Base-by-base conservation (phyloP, 1,140 invertebrate species). In the Lepidurus apus region DNA sequence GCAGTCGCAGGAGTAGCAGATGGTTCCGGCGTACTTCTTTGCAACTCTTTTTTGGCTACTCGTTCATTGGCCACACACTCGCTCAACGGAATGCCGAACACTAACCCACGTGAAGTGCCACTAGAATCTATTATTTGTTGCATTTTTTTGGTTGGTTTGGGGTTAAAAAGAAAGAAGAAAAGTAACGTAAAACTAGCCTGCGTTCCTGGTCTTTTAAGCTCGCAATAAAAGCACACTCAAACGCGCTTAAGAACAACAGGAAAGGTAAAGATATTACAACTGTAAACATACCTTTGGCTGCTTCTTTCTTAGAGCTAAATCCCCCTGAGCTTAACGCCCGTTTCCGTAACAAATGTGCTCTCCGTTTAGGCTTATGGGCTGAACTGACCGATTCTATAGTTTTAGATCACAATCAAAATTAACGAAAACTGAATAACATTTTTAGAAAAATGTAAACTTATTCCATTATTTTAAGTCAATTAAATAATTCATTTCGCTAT, bases 271-370 rank as follows among this genome's bases (percentile, higher is more conserved):
- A 21, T 73, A 53, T 79, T 24, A 79, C 45, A 42, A 21, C 42
- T 42, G 34, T 43, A 44, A 79, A 42, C 80, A 77, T 77, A 89
- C 89, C 88, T 87, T 93, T 93, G 79, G 89, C 90, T 83, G 91
- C 89, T 24, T 86, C 81, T 80, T 88, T 88, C 74, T 87, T 89
- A 81, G 91, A 89, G 82, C 94, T 93, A 82, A 95, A 94, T 84
- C 95, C 92, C 17, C 93, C 90, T 0, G 93, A 94, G 24, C 93
- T 94, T 3, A 94, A 86, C 0, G 93, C 92, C 85, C 94, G 94
- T 83, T 92, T 89, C 85, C 95, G 95, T 21, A 94, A 84, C 73
- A 94, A 85, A 84, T 93, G 90, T 0, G 92, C 89, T 80, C 91
- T 87, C 80, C 92, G 87, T 84, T 95, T 95, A 13, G 91, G 90